Evolutionary conservation across 2,113 vertebrate genomes (phyloP).

Genomic region (Spheniscus mendiculus): DNA sequence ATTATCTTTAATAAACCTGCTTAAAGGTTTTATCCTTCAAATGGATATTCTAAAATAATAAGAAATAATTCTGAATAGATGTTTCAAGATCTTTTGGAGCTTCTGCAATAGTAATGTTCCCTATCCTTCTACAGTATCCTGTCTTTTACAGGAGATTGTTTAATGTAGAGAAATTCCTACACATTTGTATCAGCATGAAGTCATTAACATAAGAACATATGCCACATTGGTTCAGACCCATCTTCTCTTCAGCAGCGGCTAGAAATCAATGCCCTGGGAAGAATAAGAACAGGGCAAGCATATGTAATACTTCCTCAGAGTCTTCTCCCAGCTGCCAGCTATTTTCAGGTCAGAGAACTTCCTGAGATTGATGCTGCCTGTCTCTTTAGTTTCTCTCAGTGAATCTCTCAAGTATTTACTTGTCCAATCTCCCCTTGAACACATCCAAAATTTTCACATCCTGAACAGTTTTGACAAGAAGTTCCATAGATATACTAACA

Average conservation of each 20-base stretch:
- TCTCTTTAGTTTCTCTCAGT: constrained; percentile 25
- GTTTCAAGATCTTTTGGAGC: background rate
- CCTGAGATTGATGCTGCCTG: constrained; percentile 44
- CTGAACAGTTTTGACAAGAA: background rate
- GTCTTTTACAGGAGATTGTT: background rate
- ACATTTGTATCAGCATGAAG: constrained; percentile 30
- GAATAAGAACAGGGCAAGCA: constrained; percentile 52
- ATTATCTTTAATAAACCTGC: background rate
- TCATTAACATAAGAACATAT: constrained; percentile 60
- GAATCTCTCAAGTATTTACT: background rate
- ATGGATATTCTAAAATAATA: background rate
- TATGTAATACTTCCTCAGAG: constrained; percentile 50
- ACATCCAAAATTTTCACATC: background rate
- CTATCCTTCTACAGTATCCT: background rate
- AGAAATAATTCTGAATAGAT: background rate
- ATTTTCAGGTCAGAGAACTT: constrained; percentile 62
- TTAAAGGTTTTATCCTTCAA: background rate
- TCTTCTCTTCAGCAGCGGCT: constrained; percentile 50
- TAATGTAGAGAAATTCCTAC: constrained; percentile 40
- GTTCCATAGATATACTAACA: background rate
- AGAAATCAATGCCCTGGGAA: constrained; percentile 51
- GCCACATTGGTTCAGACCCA: constrained; percentile 37
- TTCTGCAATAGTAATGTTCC: background rate
- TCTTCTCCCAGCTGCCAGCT: constrained; percentile 55
- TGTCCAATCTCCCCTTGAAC: background rate